phyloP scores from a whole-genome alignment of 2,888 invertebrate species.

The Drosophila kanekoi region DNA sequence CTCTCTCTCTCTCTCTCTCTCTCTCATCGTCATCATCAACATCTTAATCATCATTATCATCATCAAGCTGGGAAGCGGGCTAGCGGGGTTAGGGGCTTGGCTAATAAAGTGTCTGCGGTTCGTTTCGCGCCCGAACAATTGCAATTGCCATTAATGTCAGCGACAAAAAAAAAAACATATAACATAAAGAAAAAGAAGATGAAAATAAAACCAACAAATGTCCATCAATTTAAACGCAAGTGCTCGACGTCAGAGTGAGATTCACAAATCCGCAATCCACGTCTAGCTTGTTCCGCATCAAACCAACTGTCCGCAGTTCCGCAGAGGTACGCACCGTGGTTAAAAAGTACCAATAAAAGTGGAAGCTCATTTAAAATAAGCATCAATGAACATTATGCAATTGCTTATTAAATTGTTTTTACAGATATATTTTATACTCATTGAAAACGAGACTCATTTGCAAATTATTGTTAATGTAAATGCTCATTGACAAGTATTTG shows the following conservation, averaged over 20 bases:
- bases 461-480: too few species aligned
- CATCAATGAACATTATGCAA: too few species aligned
- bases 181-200: too few species aligned
- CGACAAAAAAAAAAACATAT: constrained; percentile 30
- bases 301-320: constrained; percentile 10
- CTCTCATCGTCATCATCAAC: neutral
- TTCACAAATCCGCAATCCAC: constrained; percentile 9
- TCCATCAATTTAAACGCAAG: constrained; percentile 71
- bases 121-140: constrained; percentile 69
- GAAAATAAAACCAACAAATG: constrained; percentile 39
- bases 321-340: constrained; percentile 22
- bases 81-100: neutral
- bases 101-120: constrained; percentile 66
- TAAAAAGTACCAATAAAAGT: neutral
- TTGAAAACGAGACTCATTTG: too few species aligned
- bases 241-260: constrained; percentile 21
- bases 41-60: constrained; percentile 1
- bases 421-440: too few species aligned
- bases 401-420: too few species aligned
- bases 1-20: too few species aligned
- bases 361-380: too few species aligned
- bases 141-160: constrained; percentile 67
- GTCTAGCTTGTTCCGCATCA: constrained; percentile 20
- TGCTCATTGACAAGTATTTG: neutral
- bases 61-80: neutral